A percentile compares a stretch with the other conserved stretches of the same genome.
These are phyloP conservation scores for Oscheius myriophilus DNA, from an alignment of 2,888 invertebrate genomes.

Conservation along the genomic window DNA sequence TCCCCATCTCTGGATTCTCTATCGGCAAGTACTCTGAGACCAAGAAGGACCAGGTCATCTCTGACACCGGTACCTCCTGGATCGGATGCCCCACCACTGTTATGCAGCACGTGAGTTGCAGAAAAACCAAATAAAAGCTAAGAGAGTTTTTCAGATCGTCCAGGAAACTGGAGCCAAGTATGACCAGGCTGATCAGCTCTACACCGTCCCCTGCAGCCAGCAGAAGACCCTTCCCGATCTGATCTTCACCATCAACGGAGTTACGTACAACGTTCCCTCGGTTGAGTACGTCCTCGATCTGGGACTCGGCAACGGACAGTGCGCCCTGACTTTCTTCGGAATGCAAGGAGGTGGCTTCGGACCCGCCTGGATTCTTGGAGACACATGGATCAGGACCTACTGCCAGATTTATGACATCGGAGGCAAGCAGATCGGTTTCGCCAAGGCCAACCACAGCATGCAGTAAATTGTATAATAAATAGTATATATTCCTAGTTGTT, in stretches of 20 bases:
- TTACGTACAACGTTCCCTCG: slow-evolving; percentile 53
- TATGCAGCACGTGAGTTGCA: slow-evolving; percentile 30
- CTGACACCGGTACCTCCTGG: slow-evolving; percentile 65
- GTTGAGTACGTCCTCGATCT: slow-evolving; percentile 64
- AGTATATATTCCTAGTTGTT: no score
- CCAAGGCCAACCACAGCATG: slow-evolving; percentile 34
- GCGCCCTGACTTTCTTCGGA: slow-evolving; percentile 47
- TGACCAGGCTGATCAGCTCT: slow-evolving; percentile 48
- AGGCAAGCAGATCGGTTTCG: slow-evolving; percentile 55
- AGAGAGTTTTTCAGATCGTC: no score
- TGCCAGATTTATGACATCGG: slow-evolving; percentile 60
- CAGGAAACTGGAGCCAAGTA: slow-evolving; percentile 51
- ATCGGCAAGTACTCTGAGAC: slow-evolving; percentile 51
- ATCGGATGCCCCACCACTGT: slow-evolving; percentile 53
- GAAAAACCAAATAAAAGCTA: no score
- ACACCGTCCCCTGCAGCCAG: slow-evolving; percentile 55
- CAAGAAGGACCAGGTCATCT: slow-evolving; percentile 53
- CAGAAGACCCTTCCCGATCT: slow-evolving; percentile 50
- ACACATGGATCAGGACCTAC: no score
- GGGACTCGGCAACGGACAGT: slow-evolving; percentile 47
- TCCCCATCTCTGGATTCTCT: slow-evolving; percentile 55
- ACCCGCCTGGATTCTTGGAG: slow-evolving; percentile 53
- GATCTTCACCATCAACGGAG: slow-evolving; percentile 57
- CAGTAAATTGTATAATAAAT: no score
- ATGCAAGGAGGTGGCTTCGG: slow-evolving; percentile 48